A percentile compares a stretch with the other conserved stretches of the same genome.
phyloP scores from a whole-genome alignment of 2,888 invertebrate species.

The Tiliacea citrago region DNA sequence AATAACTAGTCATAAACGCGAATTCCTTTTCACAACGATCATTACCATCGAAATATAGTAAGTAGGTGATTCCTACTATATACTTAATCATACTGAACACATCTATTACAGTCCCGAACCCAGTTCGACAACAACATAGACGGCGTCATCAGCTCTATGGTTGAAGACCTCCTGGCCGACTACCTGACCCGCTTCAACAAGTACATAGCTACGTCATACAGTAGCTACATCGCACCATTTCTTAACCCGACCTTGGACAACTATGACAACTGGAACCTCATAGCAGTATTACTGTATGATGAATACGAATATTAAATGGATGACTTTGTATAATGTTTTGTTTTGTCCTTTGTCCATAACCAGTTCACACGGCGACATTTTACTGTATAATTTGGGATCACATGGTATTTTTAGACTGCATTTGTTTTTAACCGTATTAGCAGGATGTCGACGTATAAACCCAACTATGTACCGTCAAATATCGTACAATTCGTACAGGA shows the following conservation, averaged over 20 bases:
- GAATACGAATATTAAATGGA: constrained; percentile 19
- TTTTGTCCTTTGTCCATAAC: background rate
- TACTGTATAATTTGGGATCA: too few relatives aligned
- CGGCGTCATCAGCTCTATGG: constrained; percentile 75
- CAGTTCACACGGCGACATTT: background rate
- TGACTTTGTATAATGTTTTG: background rate
- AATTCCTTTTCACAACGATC: too few relatives aligned
- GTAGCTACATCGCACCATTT: constrained; percentile 51
- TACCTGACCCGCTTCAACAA: constrained; percentile 77
- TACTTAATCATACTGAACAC: background rate
- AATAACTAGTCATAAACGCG: too few relatives aligned
- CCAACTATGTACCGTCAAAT: too few relatives aligned
- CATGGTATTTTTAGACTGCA: too few relatives aligned
- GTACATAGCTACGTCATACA: constrained; percentile 65
- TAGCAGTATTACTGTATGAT: constrained; percentile 18
- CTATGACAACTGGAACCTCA: constrained; percentile 62
- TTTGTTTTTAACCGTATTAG: too few relatives aligned
- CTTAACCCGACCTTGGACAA: constrained; percentile 70
- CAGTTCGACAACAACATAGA: constrained; percentile 81
- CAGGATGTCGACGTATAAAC: too few relatives aligned
- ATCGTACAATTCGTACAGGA: too few relatives aligned
- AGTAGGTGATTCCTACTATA: background rate
- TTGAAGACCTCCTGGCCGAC: constrained; percentile 75
- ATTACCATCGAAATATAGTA: too few relatives aligned
- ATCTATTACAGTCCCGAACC: constrained; percentile 73